These are phyloP conservation scores for Morpho helenor DNA, from an alignment of 2,888 invertebrate species.

Conservation along the genomic window DNA sequence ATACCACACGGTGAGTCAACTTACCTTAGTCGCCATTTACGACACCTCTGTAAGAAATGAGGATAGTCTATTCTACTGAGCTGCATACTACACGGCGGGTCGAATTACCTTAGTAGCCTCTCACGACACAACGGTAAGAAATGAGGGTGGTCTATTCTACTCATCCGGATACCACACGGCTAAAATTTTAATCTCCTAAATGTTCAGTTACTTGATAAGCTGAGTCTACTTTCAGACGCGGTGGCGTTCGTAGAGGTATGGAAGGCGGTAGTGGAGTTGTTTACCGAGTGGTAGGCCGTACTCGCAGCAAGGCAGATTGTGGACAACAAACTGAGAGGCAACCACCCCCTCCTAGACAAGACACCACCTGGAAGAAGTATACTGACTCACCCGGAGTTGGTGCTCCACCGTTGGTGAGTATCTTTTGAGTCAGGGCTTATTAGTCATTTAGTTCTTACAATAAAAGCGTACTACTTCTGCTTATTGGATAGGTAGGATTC, in stretches of 20 bases:
- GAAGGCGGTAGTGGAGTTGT: conserved; percentile 79
- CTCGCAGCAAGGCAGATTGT: conserved; percentile 71
- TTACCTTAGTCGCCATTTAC: too few species aligned
- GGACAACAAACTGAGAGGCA: conserved; percentile 73
- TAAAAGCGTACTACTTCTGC: not conserved
- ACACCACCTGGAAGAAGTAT: conserved; percentile 82
- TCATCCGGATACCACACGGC: too few species aligned
- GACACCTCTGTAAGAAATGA: too few species aligned
- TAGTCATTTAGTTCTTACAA: not conserved
- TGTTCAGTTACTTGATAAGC: too few species aligned
- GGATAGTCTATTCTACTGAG: too few species aligned
- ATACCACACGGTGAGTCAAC: too few species aligned
- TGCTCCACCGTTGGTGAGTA: conserved; percentile 66
- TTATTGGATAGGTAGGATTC: too few species aligned
- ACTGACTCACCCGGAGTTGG: conserved; percentile 83
- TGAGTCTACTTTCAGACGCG: conserved; percentile 57
- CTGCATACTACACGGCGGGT: too few species aligned
- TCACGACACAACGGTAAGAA: too few species aligned
- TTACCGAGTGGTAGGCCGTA: conserved; percentile 69
- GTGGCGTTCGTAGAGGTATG: conserved; percentile 76
- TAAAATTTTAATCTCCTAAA: too few species aligned
- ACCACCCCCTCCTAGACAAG: conserved; percentile 57
- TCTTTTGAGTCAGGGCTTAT: not conserved
- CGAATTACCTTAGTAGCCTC: too few species aligned
- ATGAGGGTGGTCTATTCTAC: too few species aligned